phyloP scores from a whole-genome alignment of 2,888 invertebrate species.

The Trisateles emortualis region DNA sequence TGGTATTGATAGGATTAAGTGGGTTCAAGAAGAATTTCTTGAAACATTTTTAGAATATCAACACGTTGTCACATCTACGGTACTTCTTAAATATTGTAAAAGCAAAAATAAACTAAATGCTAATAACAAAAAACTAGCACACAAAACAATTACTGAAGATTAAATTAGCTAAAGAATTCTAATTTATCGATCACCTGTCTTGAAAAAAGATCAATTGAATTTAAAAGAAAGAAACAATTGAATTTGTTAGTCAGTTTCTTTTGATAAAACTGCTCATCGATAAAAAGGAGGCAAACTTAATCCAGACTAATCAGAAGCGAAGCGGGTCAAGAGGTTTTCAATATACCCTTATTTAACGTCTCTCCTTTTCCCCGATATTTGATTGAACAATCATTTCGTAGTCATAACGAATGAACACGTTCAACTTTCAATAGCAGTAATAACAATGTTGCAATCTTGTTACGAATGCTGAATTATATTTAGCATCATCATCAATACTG shows the following conservation, averaged over 20 bases:
- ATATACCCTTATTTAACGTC: conserved; percentile 3
- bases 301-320: conserved; percentile 21
- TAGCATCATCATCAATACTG: background rate
- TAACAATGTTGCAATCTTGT: background rate
- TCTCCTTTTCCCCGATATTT: conserved; percentile 1
- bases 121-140: no score
- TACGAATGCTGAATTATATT: background rate
- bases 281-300: conserved; percentile 33
- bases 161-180: no score
- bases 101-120: no score
- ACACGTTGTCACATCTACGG: background rate
- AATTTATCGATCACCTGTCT: background rate
- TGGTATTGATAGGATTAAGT: conserved; percentile 12
- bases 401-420: no score
- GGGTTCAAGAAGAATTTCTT: background rate
- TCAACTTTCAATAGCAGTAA: background rate
- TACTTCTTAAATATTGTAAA: no score
- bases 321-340: conserved; percentile 14
- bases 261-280: conserved; percentile 35
- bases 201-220: conserved; percentile 9
- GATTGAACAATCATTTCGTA: conserved; percentile 4
- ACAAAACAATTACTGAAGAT: no score
- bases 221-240: conserved; percentile 35
- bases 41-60: background rate
- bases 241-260: conserved; percentile 20